Conservation (phyloP, 2,113 vertebrate genomes). For the Oreochromis niloticus region DNA sequence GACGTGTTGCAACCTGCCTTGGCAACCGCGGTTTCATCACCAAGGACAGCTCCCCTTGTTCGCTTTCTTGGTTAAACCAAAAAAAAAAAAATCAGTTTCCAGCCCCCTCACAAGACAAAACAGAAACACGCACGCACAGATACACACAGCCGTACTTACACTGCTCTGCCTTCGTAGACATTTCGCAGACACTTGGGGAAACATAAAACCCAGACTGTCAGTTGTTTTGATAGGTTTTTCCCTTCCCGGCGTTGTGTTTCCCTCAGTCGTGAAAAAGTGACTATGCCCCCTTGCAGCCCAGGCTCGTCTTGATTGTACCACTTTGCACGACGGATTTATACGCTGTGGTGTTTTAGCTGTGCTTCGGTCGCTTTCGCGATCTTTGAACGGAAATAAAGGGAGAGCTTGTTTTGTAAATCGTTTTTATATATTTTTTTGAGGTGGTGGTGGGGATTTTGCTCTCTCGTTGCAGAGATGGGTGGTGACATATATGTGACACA, state of each 20-base stretch:
- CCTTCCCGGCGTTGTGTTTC: conserved; percentile 63
- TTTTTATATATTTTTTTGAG: background rate
- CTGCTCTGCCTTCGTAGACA: conserved; percentile 98
- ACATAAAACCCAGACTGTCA: conserved; percentile 53
- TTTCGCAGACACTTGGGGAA: conserved; percentile 65
- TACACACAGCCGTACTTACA: conserved; percentile 79
- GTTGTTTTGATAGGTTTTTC: conserved; percentile 37
- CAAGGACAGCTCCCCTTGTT: conserved; percentile 73
- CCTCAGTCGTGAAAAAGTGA: conserved; percentile 71
- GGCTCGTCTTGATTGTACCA: conserved; percentile 71
- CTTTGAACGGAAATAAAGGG: background rate
- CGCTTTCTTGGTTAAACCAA: conserved; percentile 32
- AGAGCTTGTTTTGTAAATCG: background rate
- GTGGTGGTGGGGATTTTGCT: background rate
- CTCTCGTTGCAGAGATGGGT: background rate
- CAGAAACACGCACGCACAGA: background rate
- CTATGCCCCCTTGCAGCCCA: conserved; percentile 43
- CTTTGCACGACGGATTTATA: conserved; percentile 29
- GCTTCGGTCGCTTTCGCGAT: background rate
- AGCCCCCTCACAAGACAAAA: background rate
- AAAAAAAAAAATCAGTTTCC: conserved; percentile 10
- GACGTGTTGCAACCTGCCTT: conserved; percentile 78
- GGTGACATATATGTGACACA: background rate
- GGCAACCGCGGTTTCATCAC: conserved; percentile 76
- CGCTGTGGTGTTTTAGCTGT: background rate